Conservation (phyloP, 2,888 invertebrate genomes). For the Archips xylosteana region DNA sequence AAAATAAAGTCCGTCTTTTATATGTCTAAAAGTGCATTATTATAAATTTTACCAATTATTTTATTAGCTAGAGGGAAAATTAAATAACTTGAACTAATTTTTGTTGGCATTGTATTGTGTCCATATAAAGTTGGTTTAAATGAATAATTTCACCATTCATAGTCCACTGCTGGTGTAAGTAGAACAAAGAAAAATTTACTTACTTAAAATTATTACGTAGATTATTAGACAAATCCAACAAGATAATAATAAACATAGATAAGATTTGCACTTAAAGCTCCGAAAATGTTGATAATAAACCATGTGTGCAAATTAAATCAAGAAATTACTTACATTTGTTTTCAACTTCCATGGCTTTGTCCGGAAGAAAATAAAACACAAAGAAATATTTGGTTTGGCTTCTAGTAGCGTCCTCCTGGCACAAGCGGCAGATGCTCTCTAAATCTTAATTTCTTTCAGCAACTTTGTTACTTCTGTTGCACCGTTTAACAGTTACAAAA, state of each 20-base stretch:
- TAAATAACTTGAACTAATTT: not conserved
- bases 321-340: slow-evolving; percentile 70
- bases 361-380: slow-evolving; percentile 52
- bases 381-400: slow-evolving; percentile 49
- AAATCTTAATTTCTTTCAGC: slow-evolving; percentile 52
- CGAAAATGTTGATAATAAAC: not conserved
- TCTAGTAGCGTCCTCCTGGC: slow-evolving; percentile 57
- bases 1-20: too few relatives aligned
- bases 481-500: slow-evolving; percentile 73
- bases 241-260: not conserved
- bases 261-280: not conserved
- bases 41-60: too few relatives aligned
- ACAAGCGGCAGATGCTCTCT: slow-evolving; percentile 58
- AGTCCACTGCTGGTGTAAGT: not conserved
- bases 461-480: slow-evolving; percentile 53
- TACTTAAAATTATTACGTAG: not conserved
- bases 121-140: too few relatives aligned
- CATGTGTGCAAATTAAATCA: slow-evolving; percentile 33
- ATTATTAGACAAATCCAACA: not conserved
- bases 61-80: too few relatives aligned
- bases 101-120: not conserved
- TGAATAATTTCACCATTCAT: too few relatives aligned
- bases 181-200: not conserved
- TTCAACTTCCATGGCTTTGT: slow-evolving; percentile 73
- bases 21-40: too few relatives aligned